phyloP scores from a whole-genome alignment of 2,888 invertebrate species.

The Erannis defoliaria region DNA sequence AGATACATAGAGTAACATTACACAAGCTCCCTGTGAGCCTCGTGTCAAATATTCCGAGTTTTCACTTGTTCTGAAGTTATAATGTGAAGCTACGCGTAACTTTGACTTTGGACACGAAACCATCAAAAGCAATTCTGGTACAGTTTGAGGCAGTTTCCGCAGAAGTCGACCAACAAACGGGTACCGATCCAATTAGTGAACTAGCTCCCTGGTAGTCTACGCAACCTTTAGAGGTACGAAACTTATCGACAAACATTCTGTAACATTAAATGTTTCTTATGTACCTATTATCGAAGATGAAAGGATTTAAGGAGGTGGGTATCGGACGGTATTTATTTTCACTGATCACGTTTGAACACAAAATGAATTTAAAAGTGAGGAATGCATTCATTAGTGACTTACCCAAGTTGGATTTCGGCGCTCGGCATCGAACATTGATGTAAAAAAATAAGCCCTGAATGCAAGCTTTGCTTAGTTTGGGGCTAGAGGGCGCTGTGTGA shows the following conservation, averaged over 20 bases:
- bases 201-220: background rate
- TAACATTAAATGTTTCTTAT: too few species aligned
- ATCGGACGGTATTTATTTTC: too few species aligned
- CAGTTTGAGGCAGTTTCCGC: background rate
- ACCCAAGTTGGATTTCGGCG: too few species aligned
- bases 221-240: background rate
- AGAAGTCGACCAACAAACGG: background rate
- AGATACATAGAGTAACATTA: background rate
- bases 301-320: too few species aligned
- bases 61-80: constrained; percentile 7
- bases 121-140: constrained; percentile 10
- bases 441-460: too few species aligned
- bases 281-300: too few species aligned
- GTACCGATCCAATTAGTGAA: constrained; percentile 6
- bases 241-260: background rate
- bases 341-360: too few species aligned
- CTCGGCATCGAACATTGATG: too few species aligned
- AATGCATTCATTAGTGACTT: too few species aligned
- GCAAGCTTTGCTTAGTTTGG: too few species aligned
- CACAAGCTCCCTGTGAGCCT: background rate
- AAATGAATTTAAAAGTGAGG: too few species aligned
- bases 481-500: too few species aligned
- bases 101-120: constrained; percentile 3
- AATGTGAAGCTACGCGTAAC: background rate
- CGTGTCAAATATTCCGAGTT: constrained; percentile 5